Base-by-base conservation (phyloP, 2,888 invertebrate species). In the Epsilonema sp. region DNA sequence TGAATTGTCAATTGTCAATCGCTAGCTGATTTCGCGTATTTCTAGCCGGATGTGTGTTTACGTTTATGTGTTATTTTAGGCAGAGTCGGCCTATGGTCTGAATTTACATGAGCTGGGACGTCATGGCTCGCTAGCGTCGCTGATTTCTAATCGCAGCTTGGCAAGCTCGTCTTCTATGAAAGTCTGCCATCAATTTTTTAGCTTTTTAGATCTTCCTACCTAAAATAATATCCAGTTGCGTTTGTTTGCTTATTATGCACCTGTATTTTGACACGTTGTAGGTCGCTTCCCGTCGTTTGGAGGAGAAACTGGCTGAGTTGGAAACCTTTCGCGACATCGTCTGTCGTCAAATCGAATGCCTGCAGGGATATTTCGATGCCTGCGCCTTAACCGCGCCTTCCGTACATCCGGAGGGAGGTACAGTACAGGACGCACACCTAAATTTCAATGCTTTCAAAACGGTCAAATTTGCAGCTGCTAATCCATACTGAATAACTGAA, bases 271-370 rank as follows among this genome's bases (percentile, higher is more conserved):
- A 16, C 8, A 11, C 16, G 31, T 31, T 31, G 31, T 31, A 11
- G 16, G 31, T 11, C 8, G 58, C 78, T 58, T 78, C 80, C n/a
- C 74, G 65, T 59, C 80, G 79, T 47, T 72, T 92, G 51, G 78
- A 79, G 49, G 90, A 90, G 65, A 92, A 92, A 70, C 75, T 92
- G 45, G 81, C 84, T 1, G 92, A 94, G 68, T 75, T 94, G 73
- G 90, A 90, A 67, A 90, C 92, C 3, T 92, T 86, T 67, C 78
- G 81, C 58, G 92, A 90, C 63, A 80, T 92, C 58, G 72, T 94
- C 26, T 79, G 80, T 53, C 77, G 80, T 49, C 70, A 68, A 56
- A 65, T 70, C 42, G 67, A 69, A 54, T 66, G 65, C 2, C 54
- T 69, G 46, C 68, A 69, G 59, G 78, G 79, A 63, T 89, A 83